Base-by-base conservation (phyloP, 2,888 invertebrate genomes). In the Laspeyria flexula region DNA sequence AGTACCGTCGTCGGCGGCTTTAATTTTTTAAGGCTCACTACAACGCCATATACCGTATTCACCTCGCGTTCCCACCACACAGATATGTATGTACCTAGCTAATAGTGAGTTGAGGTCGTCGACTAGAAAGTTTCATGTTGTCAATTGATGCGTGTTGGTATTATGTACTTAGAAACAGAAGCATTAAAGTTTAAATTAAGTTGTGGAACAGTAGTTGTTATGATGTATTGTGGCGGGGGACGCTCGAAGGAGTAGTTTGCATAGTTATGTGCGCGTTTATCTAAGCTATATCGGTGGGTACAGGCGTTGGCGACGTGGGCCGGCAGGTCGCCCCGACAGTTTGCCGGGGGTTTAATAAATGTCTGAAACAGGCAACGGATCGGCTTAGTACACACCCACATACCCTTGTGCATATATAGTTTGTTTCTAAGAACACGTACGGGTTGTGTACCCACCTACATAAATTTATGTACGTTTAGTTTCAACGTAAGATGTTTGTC, bases 241-340 rank as follows among this genome's bases (percentile, higher is more conserved):
- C 30, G 47, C 60, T 62, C 47, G 54, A 72, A 76, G 79, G 80
- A 84, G 84, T 85, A 86, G 87, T 88, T 89, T 89, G 86, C 86
- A 89, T 89, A 88, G 87, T 81, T 87, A 89, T 86, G 85, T 88
- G 79, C 74, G 71, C 83, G 84, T 88, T 88, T 88, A 88, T 88
- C 88, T 87, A 84, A 88, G 86, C 81, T 84, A 82, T 85, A 85
- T 86, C 81, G 81, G 82, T 76, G 58, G 74, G 79, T 78, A 77
- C 77, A 79, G 79, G 71, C 77, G 75, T 66, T 64, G 61, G 53
- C 61, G 69, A 73, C 73, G 74, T 76, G 71, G 74, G 76, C 77
- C 68, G 77, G 78, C 76, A 78, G 78, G 80, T 80, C 78, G 77
- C 53, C 60, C 60, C 64, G 66, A 66, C 65, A 68, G 74, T 71